Conservation (phyloP, 2,113 vertebrate genomes). For the Glaucidium brasilianum region DNA sequence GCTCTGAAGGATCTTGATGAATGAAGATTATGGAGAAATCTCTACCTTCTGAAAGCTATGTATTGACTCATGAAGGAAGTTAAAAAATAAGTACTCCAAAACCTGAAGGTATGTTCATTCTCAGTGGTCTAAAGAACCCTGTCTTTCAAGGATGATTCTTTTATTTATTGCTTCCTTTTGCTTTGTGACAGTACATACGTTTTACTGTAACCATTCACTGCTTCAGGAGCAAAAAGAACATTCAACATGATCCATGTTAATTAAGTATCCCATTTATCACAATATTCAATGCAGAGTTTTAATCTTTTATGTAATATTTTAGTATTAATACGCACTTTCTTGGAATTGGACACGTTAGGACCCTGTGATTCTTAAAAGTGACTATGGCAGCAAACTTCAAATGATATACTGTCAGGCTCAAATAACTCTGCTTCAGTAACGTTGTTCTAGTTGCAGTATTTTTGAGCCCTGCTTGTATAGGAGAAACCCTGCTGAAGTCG, state of each 20-base stretch:
- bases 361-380: background rate
- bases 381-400: background rate
- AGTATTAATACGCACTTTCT: background rate
- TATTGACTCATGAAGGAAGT: background rate
- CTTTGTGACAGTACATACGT: background rate
- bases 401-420: background rate
- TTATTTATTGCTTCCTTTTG: background rate
- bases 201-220: background rate
- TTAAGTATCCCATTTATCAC: background rate
- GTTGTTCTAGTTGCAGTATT: background rate
- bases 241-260: background rate
- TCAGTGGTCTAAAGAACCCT: background rate
- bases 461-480: background rate
- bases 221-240: background rate
- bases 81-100: background rate
- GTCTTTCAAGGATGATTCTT: background rate
- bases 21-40: background rate
- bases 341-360: background rate
- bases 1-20: background rate
- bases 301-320: background rate
- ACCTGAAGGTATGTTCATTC: background rate
- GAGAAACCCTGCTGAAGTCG: background rate
- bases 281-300: background rate
- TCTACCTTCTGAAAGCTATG: background rate
- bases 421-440: background rate